These are phyloP conservation scores for Varanus salvator DNA, from an alignment of 2,113 vertebrate genomes.

Conservation along the genomic window DNA sequence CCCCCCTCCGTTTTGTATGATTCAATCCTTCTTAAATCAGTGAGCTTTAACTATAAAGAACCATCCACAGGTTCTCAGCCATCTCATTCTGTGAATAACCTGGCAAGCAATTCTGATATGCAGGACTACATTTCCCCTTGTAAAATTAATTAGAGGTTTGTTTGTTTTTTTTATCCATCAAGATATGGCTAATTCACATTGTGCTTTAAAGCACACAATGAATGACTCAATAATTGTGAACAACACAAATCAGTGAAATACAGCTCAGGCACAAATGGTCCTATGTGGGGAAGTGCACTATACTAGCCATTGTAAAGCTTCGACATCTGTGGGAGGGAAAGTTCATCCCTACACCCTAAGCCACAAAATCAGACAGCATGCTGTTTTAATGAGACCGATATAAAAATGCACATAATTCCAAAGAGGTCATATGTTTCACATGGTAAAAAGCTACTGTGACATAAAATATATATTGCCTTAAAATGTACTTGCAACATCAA, in stretches of 20 bases:
- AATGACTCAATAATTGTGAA: conserved; percentile 14
- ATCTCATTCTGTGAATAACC: conserved; percentile 44
- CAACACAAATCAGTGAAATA: conserved; percentile 18
- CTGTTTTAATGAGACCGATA: conserved; percentile 58
- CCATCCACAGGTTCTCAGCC: not conserved
- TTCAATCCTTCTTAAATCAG: not conserved
- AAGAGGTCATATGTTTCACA: conserved; percentile 67
- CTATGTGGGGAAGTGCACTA: not conserved
- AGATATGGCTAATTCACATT: conserved; percentile 41
- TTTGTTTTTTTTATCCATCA: conserved; percentile 54
- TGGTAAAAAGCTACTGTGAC: conserved; percentile 69
- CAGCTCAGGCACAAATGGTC: not conserved
- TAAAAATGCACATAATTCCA: conserved; percentile 65
- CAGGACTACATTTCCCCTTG: conserved; percentile 45
- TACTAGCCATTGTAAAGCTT: not conserved
- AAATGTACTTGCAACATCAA: conserved; percentile 78
- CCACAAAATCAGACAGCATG: conserved; percentile 33
- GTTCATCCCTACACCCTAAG: conserved; percentile 45
- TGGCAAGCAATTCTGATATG: conserved; percentile 64
- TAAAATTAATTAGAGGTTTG: conserved; percentile 58
- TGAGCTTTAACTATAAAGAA: not conserved
- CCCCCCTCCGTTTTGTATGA: not conserved
- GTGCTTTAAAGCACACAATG: conserved; percentile 42
- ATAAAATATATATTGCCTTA: conserved; percentile 72
- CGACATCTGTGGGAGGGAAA: not conserved